These are phyloP conservation scores for Aplysina aerophoba DNA, from an alignment of 37 sponge, comb jelly and placozoan genomes.

Conservation along the genomic window DNA sequence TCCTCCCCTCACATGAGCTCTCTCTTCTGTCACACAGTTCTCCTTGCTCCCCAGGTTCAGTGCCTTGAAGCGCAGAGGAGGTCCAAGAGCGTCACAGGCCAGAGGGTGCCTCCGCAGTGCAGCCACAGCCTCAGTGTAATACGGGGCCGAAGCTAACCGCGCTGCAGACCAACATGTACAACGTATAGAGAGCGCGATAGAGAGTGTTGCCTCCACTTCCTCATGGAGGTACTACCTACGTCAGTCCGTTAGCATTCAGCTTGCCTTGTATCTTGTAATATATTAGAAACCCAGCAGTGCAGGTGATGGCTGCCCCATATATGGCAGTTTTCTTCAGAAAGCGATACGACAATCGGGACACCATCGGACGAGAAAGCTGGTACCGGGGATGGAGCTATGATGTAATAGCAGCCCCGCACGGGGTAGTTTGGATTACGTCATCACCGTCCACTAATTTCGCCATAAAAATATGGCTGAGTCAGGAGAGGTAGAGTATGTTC, in stretches of 20 bases:
- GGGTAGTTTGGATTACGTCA: not conserved
- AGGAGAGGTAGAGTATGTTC: not conserved
- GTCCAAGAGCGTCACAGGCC: constrained; percentile 47
- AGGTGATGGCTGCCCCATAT: constrained; percentile 67
- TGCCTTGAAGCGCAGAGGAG: constrained; percentile 56
- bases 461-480: not conserved
- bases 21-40: constrained; percentile 42
- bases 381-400: too few species aligned
- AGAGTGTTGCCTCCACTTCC: too few species aligned
- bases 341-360: constrained; percentile 30
- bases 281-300: constrained; percentile 57
- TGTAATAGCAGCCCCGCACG: not conserved
- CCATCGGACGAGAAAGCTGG: not conserved
- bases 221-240: too few species aligned
- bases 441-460: not conserved
- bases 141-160: constrained; percentile 46
- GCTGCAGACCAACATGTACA: constrained; percentile 18
- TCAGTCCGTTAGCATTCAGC: too few species aligned
- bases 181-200: too few species aligned
- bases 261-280: constrained; percentile 71
- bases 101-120: constrained; percentile 39
- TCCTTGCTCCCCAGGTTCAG: constrained; percentile 38
- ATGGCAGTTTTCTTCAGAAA: constrained; percentile 39
- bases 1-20: constrained; percentile 57
- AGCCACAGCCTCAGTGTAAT: constrained; percentile 60